Conservation (phyloP, 2,888 invertebrate species). For the Carterocephalus palaemon region DNA sequence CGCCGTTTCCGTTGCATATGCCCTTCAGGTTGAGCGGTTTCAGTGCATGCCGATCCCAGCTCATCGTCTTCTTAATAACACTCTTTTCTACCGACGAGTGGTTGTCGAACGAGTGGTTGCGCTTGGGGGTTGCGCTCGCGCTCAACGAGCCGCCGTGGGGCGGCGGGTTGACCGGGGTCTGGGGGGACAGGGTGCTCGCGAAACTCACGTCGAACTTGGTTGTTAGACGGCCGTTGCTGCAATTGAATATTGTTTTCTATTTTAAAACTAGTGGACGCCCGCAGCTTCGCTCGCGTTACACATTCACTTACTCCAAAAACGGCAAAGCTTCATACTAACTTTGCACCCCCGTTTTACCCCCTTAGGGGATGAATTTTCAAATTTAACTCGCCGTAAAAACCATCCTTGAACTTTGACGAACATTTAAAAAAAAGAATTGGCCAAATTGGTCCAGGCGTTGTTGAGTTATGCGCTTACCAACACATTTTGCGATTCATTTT, state of each 20-base stretch:
- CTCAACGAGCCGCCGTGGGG: slow-evolving; percentile 42
- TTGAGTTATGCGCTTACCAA: too few relatives aligned
- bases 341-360: too few relatives aligned
- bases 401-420: too few relatives aligned
- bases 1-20: slow-evolving; percentile 57
- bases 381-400: too few relatives aligned
- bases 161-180: slow-evolving; percentile 43
- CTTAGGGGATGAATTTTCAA: too few relatives aligned
- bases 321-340: too few relatives aligned
- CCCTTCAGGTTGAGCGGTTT: slow-evolving; percentile 69
- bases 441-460: too few relatives aligned
- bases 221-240: slow-evolving; percentile 66
- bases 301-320: too few relatives aligned
- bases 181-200: slow-evolving; percentile 48
- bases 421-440: too few relatives aligned
- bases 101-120: slow-evolving; percentile 60
- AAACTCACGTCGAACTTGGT: slow-evolving; percentile 71
- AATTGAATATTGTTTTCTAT: neutral
- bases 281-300: too few relatives aligned
- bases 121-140: slow-evolving; percentile 46
- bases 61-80: slow-evolving; percentile 52
- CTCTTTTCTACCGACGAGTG: slow-evolving; percentile 48
- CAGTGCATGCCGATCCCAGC: slow-evolving; percentile 58
- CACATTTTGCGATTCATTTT: too few relatives aligned
- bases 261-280: too few relatives aligned